Evolutionary conservation across 2,113 vertebrate genomes (phyloP).

Genomic region (Formicarius rufipectus): DNA sequence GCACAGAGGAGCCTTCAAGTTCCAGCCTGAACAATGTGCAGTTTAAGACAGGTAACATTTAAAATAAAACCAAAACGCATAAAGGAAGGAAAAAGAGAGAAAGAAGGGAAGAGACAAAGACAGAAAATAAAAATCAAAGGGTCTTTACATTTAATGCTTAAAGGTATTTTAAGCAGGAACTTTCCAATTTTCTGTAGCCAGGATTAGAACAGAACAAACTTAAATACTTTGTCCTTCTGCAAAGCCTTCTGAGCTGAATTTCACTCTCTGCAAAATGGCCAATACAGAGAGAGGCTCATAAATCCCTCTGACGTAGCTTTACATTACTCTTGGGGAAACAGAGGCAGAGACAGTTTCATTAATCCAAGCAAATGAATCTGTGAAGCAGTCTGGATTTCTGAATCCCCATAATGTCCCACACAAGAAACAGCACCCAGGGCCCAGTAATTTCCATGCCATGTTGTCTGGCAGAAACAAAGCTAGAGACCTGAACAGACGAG

Average conservation of each 20-base stretch:
- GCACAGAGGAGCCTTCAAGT: neutral
- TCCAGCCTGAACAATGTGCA: neutral
- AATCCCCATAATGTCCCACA: neutral
- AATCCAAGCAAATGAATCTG: constrained; percentile 7
- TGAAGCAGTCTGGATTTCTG: neutral
- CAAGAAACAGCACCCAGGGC: neutral
- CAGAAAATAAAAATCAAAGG: neutral
- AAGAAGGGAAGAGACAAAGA: neutral
- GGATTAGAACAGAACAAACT: constrained; percentile 12
- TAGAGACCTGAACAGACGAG: neutral
- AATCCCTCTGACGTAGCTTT: constrained; percentile 16
- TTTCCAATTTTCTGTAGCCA: neutral
- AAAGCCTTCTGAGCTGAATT: constrained; percentile 1
- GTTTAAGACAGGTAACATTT: neutral
- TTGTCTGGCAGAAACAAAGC: neutral
- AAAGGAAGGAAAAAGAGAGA: neutral
- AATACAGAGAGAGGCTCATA: constrained; percentile 32
- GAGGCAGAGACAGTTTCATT: constrained; percentile 45
- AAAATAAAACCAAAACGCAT: neutral
- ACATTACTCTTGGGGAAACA: constrained; percentile 47
- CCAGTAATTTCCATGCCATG: neutral
- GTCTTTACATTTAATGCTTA: neutral
- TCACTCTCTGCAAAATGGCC: neutral
- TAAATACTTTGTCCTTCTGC: neutral
- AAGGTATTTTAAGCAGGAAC: neutral